Conservation (phyloP, 2,797 vertebrate genomes). For the Enteromius paludinosus region DNA sequence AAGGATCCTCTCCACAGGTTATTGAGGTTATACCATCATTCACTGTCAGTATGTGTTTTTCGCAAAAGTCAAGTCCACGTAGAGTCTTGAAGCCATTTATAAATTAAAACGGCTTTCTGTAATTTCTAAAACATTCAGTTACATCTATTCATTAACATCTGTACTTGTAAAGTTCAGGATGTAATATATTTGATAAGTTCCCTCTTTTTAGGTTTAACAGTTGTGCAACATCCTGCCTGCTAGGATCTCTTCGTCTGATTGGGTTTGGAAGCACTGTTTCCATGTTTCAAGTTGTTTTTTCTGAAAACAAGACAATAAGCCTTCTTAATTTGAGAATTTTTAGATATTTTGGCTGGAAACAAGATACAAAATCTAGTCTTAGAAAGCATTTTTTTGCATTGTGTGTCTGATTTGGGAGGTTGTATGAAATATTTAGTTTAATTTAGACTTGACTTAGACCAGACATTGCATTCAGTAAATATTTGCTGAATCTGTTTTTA, state of each 20-base stretch:
- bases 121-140: neutral
- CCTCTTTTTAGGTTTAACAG: neutral
- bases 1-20: conserved; percentile 34
- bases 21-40: conserved; percentile 37
- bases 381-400: too few relatives aligned
- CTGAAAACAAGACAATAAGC: too few relatives aligned
- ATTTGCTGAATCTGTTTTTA: neutral
- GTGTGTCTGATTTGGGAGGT: neutral
- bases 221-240: neutral
- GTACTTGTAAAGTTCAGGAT: neutral
- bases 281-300: too few relatives aligned
- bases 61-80: neutral
- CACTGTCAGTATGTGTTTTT: conserved; percentile 27
- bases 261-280: neutral
- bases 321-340: too few relatives aligned
- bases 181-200: neutral
- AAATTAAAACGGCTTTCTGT: neutral
- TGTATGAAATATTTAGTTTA: neutral
- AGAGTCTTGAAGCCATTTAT: neutral
- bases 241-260: neutral
- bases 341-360: too few relatives aligned
- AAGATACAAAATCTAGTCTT: too few relatives aligned
- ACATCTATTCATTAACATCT: conserved; percentile 4
- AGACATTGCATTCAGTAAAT: neutral
- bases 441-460: neutral